Evolutionary conservation across 1,140 invertebrate genomes (phyloP).

Genomic region (Anastrepha obliqua): DNA sequence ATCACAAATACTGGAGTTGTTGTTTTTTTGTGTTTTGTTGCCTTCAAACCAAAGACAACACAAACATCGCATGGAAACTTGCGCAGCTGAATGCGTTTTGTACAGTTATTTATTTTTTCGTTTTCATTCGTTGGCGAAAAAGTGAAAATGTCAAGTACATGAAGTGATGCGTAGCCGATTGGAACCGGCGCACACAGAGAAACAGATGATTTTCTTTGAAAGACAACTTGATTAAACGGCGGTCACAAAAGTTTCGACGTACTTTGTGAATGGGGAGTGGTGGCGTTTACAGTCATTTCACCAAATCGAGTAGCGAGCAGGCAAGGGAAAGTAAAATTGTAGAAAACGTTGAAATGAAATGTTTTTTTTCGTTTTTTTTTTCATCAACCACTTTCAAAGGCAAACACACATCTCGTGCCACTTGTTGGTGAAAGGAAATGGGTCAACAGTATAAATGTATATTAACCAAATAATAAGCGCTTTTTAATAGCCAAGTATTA

Average conservation of each 20-base stretch:
- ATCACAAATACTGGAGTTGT: neutral
- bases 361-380: neutral
- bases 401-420: neutral
- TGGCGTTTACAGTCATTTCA: neutral
- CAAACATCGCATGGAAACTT: neutral
- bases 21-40: too few species aligned
- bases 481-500: neutral
- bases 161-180: conserved; percentile 42
- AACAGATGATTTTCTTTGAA: conserved; percentile 13
- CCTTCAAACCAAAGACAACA: neutral
- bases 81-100: neutral
- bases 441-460: conserved; percentile 32
- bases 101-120: conserved; percentile 45
- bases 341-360: neutral
- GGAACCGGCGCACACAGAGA: neutral
- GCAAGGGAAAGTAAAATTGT: neutral
- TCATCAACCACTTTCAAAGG: neutral
- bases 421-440: neutral
- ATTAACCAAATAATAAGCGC: conserved; percentile 25
- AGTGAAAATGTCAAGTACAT: conserved; percentile 51
- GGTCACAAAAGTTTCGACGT: neutral
- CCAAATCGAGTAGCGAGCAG: neutral
- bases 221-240: conserved; percentile 33
- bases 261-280: neutral
- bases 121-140: conserved; percentile 45